These are phyloP conservation scores for Brachionus plicatilis DNA, from an alignment of 1,140 invertebrate genomes.

Conservation along the genomic window DNA sequence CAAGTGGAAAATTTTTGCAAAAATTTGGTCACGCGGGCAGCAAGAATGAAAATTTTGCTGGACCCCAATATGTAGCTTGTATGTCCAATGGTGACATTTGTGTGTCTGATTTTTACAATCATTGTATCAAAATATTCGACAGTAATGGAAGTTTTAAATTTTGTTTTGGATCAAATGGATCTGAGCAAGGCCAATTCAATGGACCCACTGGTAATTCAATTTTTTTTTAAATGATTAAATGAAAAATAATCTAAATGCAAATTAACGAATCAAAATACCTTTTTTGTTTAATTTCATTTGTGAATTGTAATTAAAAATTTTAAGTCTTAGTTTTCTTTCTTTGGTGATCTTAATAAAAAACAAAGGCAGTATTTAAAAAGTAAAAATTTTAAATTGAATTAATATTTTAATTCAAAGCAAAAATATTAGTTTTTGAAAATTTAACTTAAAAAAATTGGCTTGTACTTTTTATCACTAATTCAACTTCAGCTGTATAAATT, in stretches of 20 bases:
- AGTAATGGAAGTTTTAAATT: conserved; percentile 48
- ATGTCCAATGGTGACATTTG: conserved; percentile 58
- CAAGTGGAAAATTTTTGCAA: conserved; percentile 54
- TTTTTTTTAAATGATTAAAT: neutral
- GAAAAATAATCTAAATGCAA: neutral
- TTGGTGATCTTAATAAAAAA: too few relatives aligned
- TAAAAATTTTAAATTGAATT: too few relatives aligned
- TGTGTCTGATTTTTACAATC: conserved; percentile 62
- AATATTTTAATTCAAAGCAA: too few relatives aligned
- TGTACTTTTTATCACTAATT: too few relatives aligned
- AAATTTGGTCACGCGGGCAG: conserved; percentile 47
- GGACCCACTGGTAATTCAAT: conserved; percentile 58
- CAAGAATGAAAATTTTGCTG: conserved; percentile 59
- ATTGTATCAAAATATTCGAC: conserved; percentile 58
- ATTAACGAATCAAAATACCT: neutral
- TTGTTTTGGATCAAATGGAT: conserved; percentile 56
- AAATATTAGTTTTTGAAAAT: too few relatives aligned
- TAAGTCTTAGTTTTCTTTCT: too few relatives aligned
- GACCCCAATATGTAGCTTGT: conserved; percentile 61
- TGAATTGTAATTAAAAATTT: too few relatives aligned
- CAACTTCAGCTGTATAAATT: too few relatives aligned
- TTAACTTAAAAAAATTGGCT: too few relatives aligned
- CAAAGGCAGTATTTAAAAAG: too few relatives aligned
- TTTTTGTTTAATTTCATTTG: too few relatives aligned
- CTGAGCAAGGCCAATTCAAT: conserved; percentile 62